Conservation (phyloP, 2,888 invertebrate genomes). For the Hirtodrosophila cameraria region DNA sequence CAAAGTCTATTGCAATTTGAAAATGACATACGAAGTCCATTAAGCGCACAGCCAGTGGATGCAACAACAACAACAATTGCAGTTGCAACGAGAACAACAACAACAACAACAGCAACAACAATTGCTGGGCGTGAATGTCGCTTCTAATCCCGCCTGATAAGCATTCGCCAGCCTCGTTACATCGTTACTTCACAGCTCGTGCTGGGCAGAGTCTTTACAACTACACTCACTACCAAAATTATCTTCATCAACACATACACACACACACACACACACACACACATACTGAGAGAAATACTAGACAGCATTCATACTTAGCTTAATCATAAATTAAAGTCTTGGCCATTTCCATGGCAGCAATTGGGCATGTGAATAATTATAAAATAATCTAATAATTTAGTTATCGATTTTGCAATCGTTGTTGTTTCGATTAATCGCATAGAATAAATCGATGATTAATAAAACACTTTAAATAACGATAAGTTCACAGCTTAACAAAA, state of each 20-base stretch:
- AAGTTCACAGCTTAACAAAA: too few species aligned
- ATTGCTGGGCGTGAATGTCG: conserved; percentile 16
- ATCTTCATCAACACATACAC: conserved; percentile 41
- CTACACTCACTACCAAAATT: conserved; percentile 47
- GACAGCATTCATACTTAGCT: too few species aligned
- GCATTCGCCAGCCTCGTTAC: conserved; percentile 44
- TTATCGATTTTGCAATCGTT: too few species aligned
- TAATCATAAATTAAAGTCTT: too few species aligned
- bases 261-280: conserved; percentile 1
- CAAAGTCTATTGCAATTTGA: conserved; percentile 76
- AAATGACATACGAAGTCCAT: conserved; percentile 79
- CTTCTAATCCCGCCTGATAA: conserved; percentile 55
- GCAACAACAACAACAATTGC: conserved; percentile 37
- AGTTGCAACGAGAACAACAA: conserved; percentile 7
- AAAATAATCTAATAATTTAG: too few species aligned
- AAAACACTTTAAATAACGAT: too few species aligned
- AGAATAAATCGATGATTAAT: too few species aligned
- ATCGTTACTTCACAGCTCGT: conserved; percentile 25
- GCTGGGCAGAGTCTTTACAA: not conserved
- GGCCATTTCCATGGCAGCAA: too few species aligned
- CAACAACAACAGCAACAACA: conserved; percentile 2
- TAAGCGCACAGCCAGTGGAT: conserved; percentile 67
- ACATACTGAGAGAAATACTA: too few species aligned
- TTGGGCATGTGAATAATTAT: too few species aligned
- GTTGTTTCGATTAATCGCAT: too few species aligned